phyloP scores from a whole-genome alignment of 2,797 vertebrate genomes.

The Danio kyathit region DNA sequence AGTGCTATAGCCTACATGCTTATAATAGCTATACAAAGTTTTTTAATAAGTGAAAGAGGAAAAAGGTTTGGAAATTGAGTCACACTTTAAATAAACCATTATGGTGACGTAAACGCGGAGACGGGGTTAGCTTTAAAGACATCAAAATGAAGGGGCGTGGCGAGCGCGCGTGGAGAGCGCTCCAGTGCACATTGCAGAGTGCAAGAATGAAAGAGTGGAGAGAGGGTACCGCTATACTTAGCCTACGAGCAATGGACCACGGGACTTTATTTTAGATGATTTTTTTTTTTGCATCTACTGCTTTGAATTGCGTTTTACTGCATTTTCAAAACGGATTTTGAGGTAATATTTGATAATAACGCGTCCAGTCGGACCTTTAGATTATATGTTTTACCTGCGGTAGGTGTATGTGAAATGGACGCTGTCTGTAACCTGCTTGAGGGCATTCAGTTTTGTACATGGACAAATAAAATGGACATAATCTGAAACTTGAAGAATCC shows the following conservation, averaged over 20 bases:
- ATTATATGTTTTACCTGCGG: constrained; percentile 57
- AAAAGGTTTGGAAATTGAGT: background rate
- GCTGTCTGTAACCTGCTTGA: background rate
- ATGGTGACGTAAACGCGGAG: background rate
- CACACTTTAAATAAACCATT: background rate
- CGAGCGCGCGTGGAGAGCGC: constrained; percentile 48
- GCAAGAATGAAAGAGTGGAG: background rate
- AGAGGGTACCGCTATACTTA: background rate
- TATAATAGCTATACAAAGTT: too few relatives aligned
- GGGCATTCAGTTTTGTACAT: background rate
- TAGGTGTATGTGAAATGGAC: constrained; percentile 11
- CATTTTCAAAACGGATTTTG: background rate
- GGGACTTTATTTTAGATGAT: constrained; percentile 33
- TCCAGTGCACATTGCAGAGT: constrained; percentile 11
- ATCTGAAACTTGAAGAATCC: background rate
- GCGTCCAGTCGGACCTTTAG: constrained; percentile 52
- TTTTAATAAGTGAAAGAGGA: too few relatives aligned
- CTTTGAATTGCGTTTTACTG: background rate
- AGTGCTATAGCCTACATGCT: too few relatives aligned
- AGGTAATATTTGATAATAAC: background rate
- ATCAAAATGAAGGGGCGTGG: constrained; percentile 76
- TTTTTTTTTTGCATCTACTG: constrained; percentile 30
- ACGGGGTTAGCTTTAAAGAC: constrained; percentile 48
- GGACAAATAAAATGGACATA: constrained; percentile 25
- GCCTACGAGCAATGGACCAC: constrained; percentile 53